Conservation (phyloP, 2,888 invertebrate species). For the Meganola albula region DNA sequence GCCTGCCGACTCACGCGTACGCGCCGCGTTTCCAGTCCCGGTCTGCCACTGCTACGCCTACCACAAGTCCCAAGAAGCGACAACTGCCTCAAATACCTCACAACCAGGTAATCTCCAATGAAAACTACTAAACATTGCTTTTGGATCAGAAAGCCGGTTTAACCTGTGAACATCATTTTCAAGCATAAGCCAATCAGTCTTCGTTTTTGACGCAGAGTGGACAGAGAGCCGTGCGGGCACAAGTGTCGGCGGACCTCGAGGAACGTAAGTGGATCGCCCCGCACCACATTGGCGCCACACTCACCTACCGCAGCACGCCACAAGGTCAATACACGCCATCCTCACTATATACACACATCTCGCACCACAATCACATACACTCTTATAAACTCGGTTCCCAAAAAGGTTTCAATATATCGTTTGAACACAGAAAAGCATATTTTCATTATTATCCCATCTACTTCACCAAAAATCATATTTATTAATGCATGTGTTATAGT, state of each 20-base stretch:
- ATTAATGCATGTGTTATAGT: too few species aligned
- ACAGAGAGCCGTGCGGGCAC: slow-evolving; percentile 82
- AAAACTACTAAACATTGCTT: too few species aligned
- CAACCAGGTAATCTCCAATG: slow-evolving; percentile 50
- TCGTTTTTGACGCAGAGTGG: slow-evolving; percentile 69
- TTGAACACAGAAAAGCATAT: too few species aligned
- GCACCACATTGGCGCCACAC: slow-evolving; percentile 88
- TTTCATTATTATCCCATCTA: too few species aligned
- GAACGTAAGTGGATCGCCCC: slow-evolving; percentile 82
- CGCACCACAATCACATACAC: too few species aligned
- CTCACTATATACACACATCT: slow-evolving; percentile 32
- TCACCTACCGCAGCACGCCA: slow-evolving; percentile 88
- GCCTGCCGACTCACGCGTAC: slow-evolving; percentile 76
- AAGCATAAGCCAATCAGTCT: neutral
- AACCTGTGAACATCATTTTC: too few species aligned
- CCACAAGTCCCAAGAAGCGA: slow-evolving; percentile 96
- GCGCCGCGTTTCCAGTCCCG: slow-evolving; percentile 87
- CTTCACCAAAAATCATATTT: too few species aligned
- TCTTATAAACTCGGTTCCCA: too few species aligned
- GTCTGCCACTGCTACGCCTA: slow-evolving; percentile 94
- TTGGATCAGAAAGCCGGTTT: too few species aligned
- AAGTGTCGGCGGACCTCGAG: slow-evolving; percentile 85
- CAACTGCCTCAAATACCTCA: slow-evolving; percentile 97
- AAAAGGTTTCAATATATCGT: too few species aligned
- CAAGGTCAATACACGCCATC: slow-evolving; percentile 79